Conservation (phyloP, 2,113 vertebrate species). For the Rhinoderma darwinii region DNA sequence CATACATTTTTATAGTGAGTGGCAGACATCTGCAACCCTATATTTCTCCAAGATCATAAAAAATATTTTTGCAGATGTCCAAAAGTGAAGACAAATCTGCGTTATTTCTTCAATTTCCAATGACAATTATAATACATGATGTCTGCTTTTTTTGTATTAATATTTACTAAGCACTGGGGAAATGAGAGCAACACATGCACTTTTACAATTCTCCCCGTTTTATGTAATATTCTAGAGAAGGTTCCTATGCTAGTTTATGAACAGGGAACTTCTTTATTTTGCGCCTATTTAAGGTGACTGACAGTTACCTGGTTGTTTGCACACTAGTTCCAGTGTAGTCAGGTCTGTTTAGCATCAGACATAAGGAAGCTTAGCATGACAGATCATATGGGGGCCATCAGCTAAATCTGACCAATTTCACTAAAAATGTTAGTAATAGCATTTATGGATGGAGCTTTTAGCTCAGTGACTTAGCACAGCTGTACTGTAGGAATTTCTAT, state of each 20-base stretch:
- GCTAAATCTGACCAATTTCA: background rate
- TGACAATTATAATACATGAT: too few species aligned
- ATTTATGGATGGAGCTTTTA: background rate
- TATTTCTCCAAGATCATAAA: too few species aligned
- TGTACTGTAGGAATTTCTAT: background rate
- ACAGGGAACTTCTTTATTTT: background rate
- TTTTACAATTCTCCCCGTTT: background rate
- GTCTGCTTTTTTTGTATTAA: too few species aligned
- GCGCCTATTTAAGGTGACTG: background rate
- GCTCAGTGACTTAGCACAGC: background rate
- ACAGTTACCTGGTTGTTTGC: background rate
- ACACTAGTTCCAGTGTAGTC: background rate
- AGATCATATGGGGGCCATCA: slow-evolving; percentile 14
- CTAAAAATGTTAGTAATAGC: background rate
- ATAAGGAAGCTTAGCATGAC: background rate
- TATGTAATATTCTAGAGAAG: background rate
- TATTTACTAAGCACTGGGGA: too few species aligned
- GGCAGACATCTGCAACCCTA: too few species aligned
- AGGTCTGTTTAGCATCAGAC: background rate
- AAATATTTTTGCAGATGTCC: too few species aligned
- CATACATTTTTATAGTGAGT: too few species aligned
- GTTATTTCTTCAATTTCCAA: too few species aligned
- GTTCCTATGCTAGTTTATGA: background rate
- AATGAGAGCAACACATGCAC: background rate
- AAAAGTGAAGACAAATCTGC: too few species aligned